These are phyloP conservation scores for Lordiphosa collinella DNA, from an alignment of 1,140 invertebrate genomes.

Conservation along the genomic window DNA sequence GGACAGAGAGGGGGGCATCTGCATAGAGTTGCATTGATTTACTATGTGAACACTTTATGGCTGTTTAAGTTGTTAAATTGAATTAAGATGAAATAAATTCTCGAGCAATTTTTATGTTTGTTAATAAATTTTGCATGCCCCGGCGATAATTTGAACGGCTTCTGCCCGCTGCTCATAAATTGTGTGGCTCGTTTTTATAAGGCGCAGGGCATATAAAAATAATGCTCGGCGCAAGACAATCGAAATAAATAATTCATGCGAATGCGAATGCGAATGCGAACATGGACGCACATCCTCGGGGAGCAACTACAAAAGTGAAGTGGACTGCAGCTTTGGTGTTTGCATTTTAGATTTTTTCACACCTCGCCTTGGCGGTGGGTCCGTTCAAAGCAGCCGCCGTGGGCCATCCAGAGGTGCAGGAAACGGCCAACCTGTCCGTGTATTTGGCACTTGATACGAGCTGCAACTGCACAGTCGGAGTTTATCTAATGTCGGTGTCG, in stretches of 20 bases:
- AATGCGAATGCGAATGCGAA: conserved; percentile 48
- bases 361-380: conserved; percentile 52
- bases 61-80: conserved; percentile 79
- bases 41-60: conserved; percentile 79
- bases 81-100: conserved; percentile 79
- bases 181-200: conserved; percentile 25
- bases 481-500: conserved; percentile 71
- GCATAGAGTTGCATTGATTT: conserved; percentile 70
- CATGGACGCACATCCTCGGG: conserved; percentile 44
- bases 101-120: conserved; percentile 74
- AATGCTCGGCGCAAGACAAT: conserved; percentile 61
- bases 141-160: conserved; percentile 71
- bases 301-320: conserved; percentile 66
- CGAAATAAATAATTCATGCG: conserved; percentile 77
- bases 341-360: conserved; percentile 78
- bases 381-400: conserved; percentile 66
- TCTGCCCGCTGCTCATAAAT: conserved; percentile 49
- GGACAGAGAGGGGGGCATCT: conserved; percentile 41
- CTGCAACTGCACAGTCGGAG: conserved; percentile 22
- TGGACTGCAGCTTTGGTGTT: conserved; percentile 38
- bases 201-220: conserved; percentile 34
- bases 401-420: conserved; percentile 22
- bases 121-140: conserved; percentile 78
- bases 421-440: conserved; percentile 57
- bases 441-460: conserved; percentile 55